Evolutionary conservation across 2,888 invertebrate species (phyloP).

Genomic region (Ochropleura plecta): DNA sequence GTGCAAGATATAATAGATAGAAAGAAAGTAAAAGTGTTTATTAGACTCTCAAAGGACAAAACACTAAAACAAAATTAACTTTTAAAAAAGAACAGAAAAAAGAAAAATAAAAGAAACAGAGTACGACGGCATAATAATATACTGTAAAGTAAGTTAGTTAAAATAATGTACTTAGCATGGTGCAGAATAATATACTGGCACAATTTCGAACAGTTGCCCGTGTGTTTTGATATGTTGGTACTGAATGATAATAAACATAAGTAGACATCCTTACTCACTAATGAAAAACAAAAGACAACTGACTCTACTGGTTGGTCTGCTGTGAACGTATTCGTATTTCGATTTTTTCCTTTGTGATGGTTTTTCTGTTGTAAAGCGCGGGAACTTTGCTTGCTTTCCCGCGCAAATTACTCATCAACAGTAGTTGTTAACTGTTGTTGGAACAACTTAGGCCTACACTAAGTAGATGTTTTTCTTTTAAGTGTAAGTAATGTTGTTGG

Average conservation of each 20-base stretch:
- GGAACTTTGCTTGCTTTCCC: constrained; percentile 26
- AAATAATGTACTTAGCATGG: too few relatives aligned
- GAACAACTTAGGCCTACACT: neutral
- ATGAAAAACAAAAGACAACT: neutral
- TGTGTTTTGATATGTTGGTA: neutral
- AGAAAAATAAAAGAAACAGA: too few relatives aligned
- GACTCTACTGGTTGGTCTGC: neutral
- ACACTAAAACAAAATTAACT: too few relatives aligned
- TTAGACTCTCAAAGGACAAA: too few relatives aligned
- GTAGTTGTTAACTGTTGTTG: constrained; percentile 4
- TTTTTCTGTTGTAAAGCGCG: constrained; percentile 16
- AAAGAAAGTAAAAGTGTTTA: too few relatives aligned
- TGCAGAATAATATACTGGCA: too few relatives aligned
- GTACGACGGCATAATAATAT: too few relatives aligned
- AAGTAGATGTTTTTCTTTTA: neutral
- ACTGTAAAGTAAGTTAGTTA: too few relatives aligned
- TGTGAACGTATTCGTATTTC: neutral
- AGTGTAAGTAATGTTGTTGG: neutral
- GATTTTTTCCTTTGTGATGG: constrained; percentile 11
- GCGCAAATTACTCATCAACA: constrained; percentile 25
- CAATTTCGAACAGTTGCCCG: too few relatives aligned
- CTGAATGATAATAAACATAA: neutral
- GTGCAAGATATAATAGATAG: too few relatives aligned
- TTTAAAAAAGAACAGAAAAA: too few relatives aligned
- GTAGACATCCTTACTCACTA: neutral